phyloP scores from a whole-genome alignment of 2,888 invertebrate species.

The Caenorhabditis afra region DNA sequence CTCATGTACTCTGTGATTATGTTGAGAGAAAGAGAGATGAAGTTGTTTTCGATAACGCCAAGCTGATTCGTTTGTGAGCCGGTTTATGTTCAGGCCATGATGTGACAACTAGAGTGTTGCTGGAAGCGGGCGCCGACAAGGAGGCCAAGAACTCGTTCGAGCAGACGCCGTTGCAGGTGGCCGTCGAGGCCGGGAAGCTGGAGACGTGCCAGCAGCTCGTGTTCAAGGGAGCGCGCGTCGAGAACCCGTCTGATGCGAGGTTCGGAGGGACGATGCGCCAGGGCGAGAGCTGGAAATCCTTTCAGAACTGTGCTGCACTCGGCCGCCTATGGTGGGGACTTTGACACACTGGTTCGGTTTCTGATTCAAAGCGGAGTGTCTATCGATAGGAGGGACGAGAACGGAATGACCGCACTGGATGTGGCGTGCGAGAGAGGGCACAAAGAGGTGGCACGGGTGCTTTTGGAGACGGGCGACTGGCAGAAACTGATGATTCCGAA shows the following conservation, averaged over 20 bases:
- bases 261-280: neutral
- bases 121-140: constrained; percentile 82
- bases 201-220: constrained; percentile 60
- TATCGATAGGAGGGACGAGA: constrained; percentile 53
- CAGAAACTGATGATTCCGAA: constrained; percentile 80
- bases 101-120: constrained; percentile 80
- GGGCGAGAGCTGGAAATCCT: neutral
- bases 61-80: neutral
- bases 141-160: constrained; percentile 82
- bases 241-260: constrained; percentile 78
- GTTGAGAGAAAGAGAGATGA: too few relatives aligned
- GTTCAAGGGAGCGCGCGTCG: constrained; percentile 75
- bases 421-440: constrained; percentile 46
- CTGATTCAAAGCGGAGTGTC: constrained; percentile 81
- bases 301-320: constrained; percentile 82
- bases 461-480: constrained; percentile 82
- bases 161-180: constrained; percentile 83
- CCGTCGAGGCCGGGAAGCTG: constrained; percentile 81
- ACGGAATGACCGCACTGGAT: constrained; percentile 60
- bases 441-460: constrained; percentile 81
- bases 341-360: constrained; percentile 80
- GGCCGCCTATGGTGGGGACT: constrained; percentile 81
- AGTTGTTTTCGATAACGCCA: too few relatives aligned
- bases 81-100: constrained; percentile 78
- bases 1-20: too few relatives aligned